Base-by-base conservation (phyloP, 2,888 invertebrate genomes). In the Salpingus planirostris region DNA sequence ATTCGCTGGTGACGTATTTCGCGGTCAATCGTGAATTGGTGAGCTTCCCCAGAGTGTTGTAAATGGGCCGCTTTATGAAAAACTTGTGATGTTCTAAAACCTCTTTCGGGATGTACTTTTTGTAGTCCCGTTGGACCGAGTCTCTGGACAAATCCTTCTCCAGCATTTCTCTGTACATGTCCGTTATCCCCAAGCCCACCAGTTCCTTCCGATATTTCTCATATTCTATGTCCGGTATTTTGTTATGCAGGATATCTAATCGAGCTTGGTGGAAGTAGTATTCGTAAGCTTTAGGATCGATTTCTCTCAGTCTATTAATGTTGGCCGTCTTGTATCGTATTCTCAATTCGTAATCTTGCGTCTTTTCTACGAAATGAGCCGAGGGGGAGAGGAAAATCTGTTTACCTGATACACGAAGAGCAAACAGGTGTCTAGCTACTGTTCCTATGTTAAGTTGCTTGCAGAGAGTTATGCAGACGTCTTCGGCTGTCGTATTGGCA, bases 231-330 rank as follows among this genome's bases (percentile, higher is more conserved):
- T 88, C 88, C 4, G 80, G 73, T 42, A 92, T 80, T 55, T 76
- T 78, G 54, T 82, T 84, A 32, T 81, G 76, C 36, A 87, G 70
- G 25, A 91, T 80, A 70, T 91, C 91, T 55, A 74, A 71, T 15
- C 87, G 70, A 24, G 81, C 83, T 76, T 90, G 91, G 62, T 80
- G 78, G 57, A 86, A 92, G 56, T 82, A 82, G 61, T 89, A 91
- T 52, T 88, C 79, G 57, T 85, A 90, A 1, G 90, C 82, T 31
- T 73, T 74, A 27, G 69, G 63, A 64, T 91, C 90, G 28, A 83
- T 64, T 34, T 73, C 71, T 49, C 73, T 74, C 27, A 86, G 62
- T 44, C 74, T 69, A 7, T 69, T 64, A 24, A 81, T 59, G 47
- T 71, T 71, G 2, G 80, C 76, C 13, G 78, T 72, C 66, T 86